phyloP scores from a whole-genome alignment of 1,140 invertebrate species.

The Drosophila miranda region DNA sequence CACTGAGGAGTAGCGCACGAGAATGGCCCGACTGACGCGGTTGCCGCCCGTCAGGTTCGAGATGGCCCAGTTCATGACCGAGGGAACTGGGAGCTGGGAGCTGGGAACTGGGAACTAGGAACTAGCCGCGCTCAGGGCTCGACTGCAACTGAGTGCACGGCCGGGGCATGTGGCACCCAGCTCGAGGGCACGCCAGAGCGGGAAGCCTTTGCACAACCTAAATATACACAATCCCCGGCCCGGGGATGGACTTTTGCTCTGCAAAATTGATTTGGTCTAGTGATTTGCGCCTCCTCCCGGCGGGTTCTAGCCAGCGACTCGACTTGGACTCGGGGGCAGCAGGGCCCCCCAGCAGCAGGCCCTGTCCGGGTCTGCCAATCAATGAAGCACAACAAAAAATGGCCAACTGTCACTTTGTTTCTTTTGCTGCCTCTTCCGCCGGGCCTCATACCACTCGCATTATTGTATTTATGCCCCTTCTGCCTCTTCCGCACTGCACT shows the following conservation, averaged over 20 bases:
- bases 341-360: neutral
- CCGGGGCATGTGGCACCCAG: constrained; percentile 3
- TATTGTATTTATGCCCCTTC: constrained; percentile 8
- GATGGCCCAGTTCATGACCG: constrained; percentile 80
- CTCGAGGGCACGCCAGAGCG: neutral
- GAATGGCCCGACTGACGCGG: constrained; percentile 79
- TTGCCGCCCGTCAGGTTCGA: constrained; percentile 81
- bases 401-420: constrained; percentile 34
- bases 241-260: neutral
- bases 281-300: constrained; percentile 54
- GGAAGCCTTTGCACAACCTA: constrained; percentile 17
- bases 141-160: constrained; percentile 57
- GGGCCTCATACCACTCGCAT: neutral
- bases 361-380: constrained; percentile 43
- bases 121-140: constrained; percentile 42
- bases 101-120: constrained; percentile 8
- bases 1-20: constrained; percentile 80
- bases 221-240: constrained; percentile 16
- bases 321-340: neutral
- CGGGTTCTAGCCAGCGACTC: neutral
- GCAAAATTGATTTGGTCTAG: constrained; percentile 63
- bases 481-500: constrained; percentile 9
- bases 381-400: constrained; percentile 58
- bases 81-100: constrained; percentile 1
- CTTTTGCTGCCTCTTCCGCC: constrained; percentile 6